Base-by-base conservation (phyloP, 2,797 vertebrate species). In the Brachymystax lenok region DNA sequence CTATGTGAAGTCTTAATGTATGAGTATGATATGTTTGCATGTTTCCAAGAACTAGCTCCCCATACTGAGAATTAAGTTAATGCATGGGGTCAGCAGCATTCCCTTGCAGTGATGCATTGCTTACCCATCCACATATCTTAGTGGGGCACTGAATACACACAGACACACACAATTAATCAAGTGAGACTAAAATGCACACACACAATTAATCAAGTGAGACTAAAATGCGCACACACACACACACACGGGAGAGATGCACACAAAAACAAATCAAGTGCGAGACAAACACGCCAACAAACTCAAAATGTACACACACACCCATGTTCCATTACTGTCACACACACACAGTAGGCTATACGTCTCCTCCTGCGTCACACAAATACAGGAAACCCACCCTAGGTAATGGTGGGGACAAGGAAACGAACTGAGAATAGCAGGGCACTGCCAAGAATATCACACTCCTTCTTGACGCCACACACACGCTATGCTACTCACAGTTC, bases 401-500 rank as follows among this genome's bases (percentile, higher is more conserved):
- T 21, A 59, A 71, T 4, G 19, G 40, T 2, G 1, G 56, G 72
- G 63, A 59, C 59, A 77, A 46, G 40, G 40, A 84, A 86, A 88
- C 85, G 87, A 92, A 86, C 30, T 5, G 83, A 52, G 88, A 88
- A 87, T 86, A 90, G 83, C 75, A 68, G n/a, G 67, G 17, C 69
- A 46, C 21, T 2, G 4, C 76, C 74, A 40, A 75, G 51, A 81
- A 82, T 74, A 74, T 61, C n/a, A 5, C 1, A 73, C 64, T 17
- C 46, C 75, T 77, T 78, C 77, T 76, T 76, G 78, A 79, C 61
- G 33, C 63, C 82, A 7, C 69, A 12, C 33, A 50, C 73, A 67
- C 73, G 7, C 40, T 8, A 40, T 40, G 40, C 40, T 40, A 40
- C 40, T 40, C 40, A 10, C 40, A 40, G 1, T 40, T 40, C 40